phyloP scores from a whole-genome alignment of 1,140 invertebrate species.

The silkworm (Bombyx mori) region DNA sequence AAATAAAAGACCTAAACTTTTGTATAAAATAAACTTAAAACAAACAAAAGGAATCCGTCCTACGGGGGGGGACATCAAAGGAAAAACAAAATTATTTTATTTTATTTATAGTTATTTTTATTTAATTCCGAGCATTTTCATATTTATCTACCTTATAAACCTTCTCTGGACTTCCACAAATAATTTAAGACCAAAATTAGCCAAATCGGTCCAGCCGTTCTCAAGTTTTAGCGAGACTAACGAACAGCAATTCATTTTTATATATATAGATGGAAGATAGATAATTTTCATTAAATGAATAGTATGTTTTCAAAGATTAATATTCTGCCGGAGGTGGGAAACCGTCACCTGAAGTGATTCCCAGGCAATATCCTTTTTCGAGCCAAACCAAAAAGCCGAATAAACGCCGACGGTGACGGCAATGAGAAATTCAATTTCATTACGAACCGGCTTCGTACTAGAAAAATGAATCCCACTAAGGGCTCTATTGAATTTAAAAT shows the following conservation, averaged over 20 bases:
- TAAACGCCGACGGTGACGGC: constrained; percentile 41
- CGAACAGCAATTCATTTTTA: no score
- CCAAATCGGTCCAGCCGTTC: no score
- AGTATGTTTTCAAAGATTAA: constrained; percentile 45
- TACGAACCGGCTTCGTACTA: constrained; percentile 33
- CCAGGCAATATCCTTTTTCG: constrained; percentile 62
- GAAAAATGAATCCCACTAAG: constrained; percentile 26
- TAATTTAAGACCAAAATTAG: no score
- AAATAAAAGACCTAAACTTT: no score
- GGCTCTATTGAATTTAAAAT: constrained; percentile 22
- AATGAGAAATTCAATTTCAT: constrained; percentile 59
- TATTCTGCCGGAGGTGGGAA: constrained; percentile 45
- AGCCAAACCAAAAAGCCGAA: constrained; percentile 56
- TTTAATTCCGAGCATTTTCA: not conserved
- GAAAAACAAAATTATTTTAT: not conserved
- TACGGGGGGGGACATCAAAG: no score
- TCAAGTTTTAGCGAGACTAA: no score
- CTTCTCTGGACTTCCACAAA: no score
- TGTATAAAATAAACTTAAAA: no score
- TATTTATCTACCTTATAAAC: no score
- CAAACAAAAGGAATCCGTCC: no score
- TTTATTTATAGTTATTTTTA: not conserved
- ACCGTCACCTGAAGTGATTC: constrained; percentile 61
- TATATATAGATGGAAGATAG: no score
- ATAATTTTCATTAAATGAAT: constrained; percentile 4